phyloP scores from a whole-genome alignment of 2,888 invertebrate genomes.

The Smittia aterrima region DNA sequence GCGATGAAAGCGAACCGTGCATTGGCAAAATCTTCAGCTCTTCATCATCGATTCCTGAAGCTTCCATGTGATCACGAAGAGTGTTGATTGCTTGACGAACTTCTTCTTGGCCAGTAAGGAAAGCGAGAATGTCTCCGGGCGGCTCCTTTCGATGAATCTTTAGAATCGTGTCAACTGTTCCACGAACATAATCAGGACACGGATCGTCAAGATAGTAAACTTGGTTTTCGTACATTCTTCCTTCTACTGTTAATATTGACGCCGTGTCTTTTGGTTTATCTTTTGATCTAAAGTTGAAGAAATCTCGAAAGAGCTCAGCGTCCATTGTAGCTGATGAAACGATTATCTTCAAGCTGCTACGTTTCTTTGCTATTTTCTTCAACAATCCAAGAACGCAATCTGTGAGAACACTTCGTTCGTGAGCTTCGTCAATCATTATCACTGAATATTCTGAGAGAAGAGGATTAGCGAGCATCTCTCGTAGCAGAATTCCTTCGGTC shows the following conservation, averaged over 20 bases:
- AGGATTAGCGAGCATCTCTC: conserved; percentile 95
- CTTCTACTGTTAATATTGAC: conserved; percentile 82
- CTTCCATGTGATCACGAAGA: conserved; percentile 58
- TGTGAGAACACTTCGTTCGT: conserved; percentile 88
- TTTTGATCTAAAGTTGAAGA: conserved; percentile 64
- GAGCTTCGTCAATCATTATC: conserved; percentile 91
- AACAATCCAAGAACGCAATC: conserved; percentile 92
- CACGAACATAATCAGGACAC: conserved; percentile 84
- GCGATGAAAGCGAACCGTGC: conserved; percentile 84
- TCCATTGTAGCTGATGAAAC: conserved; percentile 96
- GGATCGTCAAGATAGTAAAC: conserved; percentile 81
- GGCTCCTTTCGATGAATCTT: conserved; percentile 84
- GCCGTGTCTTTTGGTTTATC: conserved; percentile 64
- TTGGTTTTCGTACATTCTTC: conserved; percentile 83
- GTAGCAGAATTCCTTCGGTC: conserved; percentile 92
- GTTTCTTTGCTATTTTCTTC: conserved; percentile 87
- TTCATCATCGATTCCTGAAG: conserved; percentile 55
- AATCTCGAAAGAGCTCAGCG: conserved; percentile 78
- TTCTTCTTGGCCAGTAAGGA: conserved; percentile 93
- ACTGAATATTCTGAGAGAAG: conserved; percentile 83
- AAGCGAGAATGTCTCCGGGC: conserved; percentile 85
- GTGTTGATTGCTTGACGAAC: conserved; percentile 73
- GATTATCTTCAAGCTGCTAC: conserved; percentile 76
- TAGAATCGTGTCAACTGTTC: conserved; percentile 80
- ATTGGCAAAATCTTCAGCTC: conserved; percentile 74